Evolutionary conservation across 2,113 vertebrate species (phyloP).

Genomic region (Neolamprologus sp.): DNA sequence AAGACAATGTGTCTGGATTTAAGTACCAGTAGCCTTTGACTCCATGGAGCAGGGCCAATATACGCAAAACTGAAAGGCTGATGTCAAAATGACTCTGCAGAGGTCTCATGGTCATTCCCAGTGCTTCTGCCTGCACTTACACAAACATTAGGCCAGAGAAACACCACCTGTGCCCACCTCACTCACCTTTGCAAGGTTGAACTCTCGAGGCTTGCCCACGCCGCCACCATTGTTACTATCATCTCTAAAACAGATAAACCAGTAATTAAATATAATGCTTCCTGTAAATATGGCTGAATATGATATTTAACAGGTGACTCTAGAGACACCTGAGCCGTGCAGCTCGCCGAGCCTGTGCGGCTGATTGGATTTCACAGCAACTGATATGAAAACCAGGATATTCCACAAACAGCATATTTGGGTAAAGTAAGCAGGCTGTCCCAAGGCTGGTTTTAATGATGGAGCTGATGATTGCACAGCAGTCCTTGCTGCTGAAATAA

Average conservation of each 20-base stretch:
- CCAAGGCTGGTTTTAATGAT: not conserved
- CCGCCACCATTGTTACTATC: not conserved
- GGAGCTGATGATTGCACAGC: not conserved
- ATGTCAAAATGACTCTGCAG: not conserved
- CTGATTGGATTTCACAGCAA: not conserved
- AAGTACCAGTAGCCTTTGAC: not conserved
- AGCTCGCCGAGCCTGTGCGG: not conserved
- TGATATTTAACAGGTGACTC: not conserved
- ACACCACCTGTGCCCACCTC: not conserved
- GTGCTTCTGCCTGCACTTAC: not conserved
- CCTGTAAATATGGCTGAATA: not conserved
- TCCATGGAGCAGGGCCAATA: not conserved
- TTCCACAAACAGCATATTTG: not conserved
- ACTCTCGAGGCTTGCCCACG: fast-evolving
- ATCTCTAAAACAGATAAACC: not conserved
- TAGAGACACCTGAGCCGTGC: not conserved
- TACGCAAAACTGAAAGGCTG: not conserved
- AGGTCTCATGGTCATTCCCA: not conserved
- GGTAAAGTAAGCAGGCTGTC: not conserved
- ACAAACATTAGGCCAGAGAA: not conserved
- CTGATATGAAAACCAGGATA: not conserved
- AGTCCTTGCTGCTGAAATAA: not conserved
- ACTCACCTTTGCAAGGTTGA: not conserved
- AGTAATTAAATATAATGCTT: not conserved
- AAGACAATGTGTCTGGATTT: not conserved